phyloP scores from a whole-genome alignment of 2,888 invertebrate species.

The Eilema caniola region DNA sequence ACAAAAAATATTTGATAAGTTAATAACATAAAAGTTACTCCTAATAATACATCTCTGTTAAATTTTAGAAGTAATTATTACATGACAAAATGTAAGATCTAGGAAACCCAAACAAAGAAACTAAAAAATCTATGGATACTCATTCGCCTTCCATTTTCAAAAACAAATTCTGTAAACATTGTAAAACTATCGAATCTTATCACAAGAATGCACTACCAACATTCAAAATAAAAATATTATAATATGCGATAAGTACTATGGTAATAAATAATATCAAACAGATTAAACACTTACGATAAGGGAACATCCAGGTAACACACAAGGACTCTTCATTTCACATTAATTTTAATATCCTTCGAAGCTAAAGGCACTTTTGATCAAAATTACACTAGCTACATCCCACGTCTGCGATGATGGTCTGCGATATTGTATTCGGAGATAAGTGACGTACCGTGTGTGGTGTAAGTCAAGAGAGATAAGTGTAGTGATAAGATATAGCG shows the following conservation, averaged over 20 bases:
- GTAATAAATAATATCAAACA: slow-evolving; percentile 24
- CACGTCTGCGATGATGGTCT: slow-evolving; percentile 42
- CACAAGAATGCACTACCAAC: slow-evolving; percentile 14
- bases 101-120: not conserved
- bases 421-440: slow-evolving; percentile 63
- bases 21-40: too few species aligned
- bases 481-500: slow-evolving; percentile 27
- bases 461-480: slow-evolving; percentile 37
- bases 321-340: slow-evolving; percentile 68
- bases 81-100: not conserved
- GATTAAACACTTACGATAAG: slow-evolving; percentile 65
- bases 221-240: slow-evolving; percentile 13
- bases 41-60: not conserved
- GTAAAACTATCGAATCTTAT: slow-evolving; percentile 7
- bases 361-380: slow-evolving; percentile 48
- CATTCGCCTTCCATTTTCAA: not conserved
- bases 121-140: not conserved
- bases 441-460: slow-evolving; percentile 56
- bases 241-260: slow-evolving; percentile 12
- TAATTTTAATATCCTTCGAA: slow-evolving; percentile 21
- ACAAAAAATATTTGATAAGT: too few species aligned
- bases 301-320: slow-evolving; percentile 74
- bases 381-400: slow-evolving; percentile 55
- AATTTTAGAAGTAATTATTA: not conserved
- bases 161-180: not conserved